phyloP scores from a whole-genome alignment of 2,113 vertebrate species.

The Poeciliopsis prolifica region DNA sequence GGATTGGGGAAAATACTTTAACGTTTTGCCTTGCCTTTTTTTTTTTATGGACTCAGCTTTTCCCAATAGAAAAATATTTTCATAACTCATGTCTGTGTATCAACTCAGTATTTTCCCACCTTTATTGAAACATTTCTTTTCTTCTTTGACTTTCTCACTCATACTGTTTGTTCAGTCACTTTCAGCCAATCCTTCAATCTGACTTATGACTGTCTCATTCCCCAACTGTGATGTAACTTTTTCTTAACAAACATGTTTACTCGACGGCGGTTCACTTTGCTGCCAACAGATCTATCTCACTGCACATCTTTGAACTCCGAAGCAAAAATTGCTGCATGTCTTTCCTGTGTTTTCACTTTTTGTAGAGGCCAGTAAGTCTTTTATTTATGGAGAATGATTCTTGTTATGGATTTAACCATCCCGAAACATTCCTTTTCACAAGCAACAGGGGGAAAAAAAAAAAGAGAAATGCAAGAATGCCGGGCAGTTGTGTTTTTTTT shows the following conservation, averaged over 20 bases:
- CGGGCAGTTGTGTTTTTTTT: conserved; percentile 25
- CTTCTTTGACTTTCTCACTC: not conserved
- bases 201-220: conserved; percentile 30
- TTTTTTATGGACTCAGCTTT: not conserved
- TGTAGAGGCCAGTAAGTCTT: conserved; percentile 25
- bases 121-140: not conserved
- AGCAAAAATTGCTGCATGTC: conserved; percentile 27
- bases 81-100: not conserved
- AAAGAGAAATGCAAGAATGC: not conserved
- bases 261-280: conserved; percentile 23
- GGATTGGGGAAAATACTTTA: too few species aligned
- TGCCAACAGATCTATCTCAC: conserved; percentile 44
- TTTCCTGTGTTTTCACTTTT: conserved; percentile 26
- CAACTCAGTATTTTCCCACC: not conserved
- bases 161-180: conserved; percentile 2
- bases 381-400: conserved; percentile 62
- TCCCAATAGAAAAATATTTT: not conserved
- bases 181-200: conserved; percentile 21
- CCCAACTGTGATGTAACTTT: conserved; percentile 56
- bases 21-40: not conserved
- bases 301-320: conserved; percentile 38
- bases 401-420: conserved; percentile 49
- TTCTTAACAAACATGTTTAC: conserved; percentile 71
- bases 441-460: conserved; percentile 14
- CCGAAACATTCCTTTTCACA: conserved; percentile 44